phyloP scores from a whole-genome alignment of 1,140 invertebrate genomes.

The Scaptomyza pallida region DNA sequence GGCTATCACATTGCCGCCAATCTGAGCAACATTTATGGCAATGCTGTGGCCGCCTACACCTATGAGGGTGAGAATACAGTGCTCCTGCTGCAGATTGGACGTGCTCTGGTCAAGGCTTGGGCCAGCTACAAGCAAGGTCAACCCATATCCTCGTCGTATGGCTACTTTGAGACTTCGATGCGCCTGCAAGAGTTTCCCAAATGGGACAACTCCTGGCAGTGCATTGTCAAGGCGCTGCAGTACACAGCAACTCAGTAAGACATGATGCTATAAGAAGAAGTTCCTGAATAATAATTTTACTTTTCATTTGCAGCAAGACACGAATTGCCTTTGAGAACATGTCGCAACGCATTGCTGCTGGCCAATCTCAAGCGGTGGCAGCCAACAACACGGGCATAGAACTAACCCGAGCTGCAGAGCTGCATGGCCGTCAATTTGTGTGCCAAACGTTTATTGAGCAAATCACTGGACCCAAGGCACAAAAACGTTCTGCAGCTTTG shows the following conservation, averaged over 20 bases:
- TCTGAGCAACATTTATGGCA: conserved; percentile 92
- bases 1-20: conserved; percentile 95
- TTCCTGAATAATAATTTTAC: background rate
- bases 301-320: conserved; percentile 87
- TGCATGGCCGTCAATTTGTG: conserved; percentile 91
- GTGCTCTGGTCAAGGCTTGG: conserved; percentile 91
- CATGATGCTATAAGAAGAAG: too few species aligned
- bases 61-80: conserved; percentile 99
- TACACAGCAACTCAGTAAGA: conserved; percentile 89
- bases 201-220: conserved; percentile 87
- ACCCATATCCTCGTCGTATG: conserved; percentile 87
- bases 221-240: conserved; percentile 88
- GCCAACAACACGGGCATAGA: conserved; percentile 94
- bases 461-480: conserved; percentile 83
- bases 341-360: conserved; percentile 87
- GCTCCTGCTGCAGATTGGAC: conserved; percentile 94
- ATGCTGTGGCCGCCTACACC: conserved; percentile 94
- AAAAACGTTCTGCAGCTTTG: conserved; percentile 84
- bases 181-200: conserved; percentile 83
- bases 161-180: conserved; percentile 86
- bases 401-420: conserved; percentile 89
- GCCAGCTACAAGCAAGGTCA: conserved; percentile 86
- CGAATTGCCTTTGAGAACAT: conserved; percentile 88
- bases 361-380: conserved; percentile 89
- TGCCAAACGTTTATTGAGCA: conserved; percentile 87